Evolutionary conservation across 2,888 invertebrate genomes (phyloP).

Genomic region (Cremastinae sp.): DNA sequence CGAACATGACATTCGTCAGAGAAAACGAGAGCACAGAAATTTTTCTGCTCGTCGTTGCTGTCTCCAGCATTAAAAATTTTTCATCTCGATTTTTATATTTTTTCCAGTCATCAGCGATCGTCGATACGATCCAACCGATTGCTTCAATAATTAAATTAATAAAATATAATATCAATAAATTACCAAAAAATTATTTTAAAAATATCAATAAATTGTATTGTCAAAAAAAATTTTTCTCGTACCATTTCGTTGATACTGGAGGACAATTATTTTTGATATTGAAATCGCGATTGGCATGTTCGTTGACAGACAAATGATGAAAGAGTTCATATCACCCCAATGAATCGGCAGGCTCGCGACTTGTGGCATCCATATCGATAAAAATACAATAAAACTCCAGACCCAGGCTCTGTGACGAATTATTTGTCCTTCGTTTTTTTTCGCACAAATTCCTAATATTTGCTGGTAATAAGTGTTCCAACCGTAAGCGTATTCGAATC

Average conservation of each 20-base stretch:
- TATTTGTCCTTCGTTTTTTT: slow-evolving; percentile 40
- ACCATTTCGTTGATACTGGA: slow-evolving; percentile 66
- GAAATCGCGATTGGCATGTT: slow-evolving; percentile 66
- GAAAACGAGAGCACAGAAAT: slow-evolving; percentile 63
- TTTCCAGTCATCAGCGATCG: slow-evolving; percentile 55
- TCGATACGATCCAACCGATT: slow-evolving; percentile 35
- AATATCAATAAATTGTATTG: not conserved
- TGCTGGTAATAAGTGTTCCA: slow-evolving; percentile 66
- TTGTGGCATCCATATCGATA: slow-evolving; percentile 57
- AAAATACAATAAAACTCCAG: slow-evolving; percentile 40
- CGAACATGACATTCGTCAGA: slow-evolving; percentile 39
- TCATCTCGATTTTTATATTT: slow-evolving; percentile 32
- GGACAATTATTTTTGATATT: slow-evolving; percentile 63
- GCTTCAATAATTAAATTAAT: slow-evolving; percentile 26
- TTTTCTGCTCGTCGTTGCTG: slow-evolving; percentile 59
- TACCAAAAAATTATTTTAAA: not conserved
- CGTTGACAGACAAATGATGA: slow-evolving; percentile 67
- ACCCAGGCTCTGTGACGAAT: slow-evolving; percentile 51
- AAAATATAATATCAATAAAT: too few species aligned
- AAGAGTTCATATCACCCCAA: slow-evolving; percentile 63
- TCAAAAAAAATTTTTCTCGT: not conserved
- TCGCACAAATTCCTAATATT: slow-evolving; percentile 61
- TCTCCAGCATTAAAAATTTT: slow-evolving; percentile 47
- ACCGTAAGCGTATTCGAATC: slow-evolving; percentile 60
- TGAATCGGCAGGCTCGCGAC: slow-evolving; percentile 52